Evolutionary conservation across 2,888 invertebrate genomes (phyloP), one percentile per base, ranked within the genome.

Genomic region (Zaprionus lineosus): DNA sequence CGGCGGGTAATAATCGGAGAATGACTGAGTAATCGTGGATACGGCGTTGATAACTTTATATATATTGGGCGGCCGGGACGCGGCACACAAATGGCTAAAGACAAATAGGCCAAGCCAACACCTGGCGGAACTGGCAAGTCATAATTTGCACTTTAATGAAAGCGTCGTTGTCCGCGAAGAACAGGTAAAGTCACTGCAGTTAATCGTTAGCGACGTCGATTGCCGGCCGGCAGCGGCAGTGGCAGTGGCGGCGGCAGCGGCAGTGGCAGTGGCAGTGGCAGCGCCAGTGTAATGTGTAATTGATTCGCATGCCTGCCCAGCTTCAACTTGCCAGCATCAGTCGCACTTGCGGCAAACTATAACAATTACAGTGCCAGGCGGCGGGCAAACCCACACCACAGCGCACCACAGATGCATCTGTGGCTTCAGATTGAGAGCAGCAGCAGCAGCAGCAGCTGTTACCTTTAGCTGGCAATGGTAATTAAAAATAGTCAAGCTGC

Each of bases 91-190:
- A 37, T 48, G 66, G 64, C 68, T 73, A 68, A 78, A 84, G 77
- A 81, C 82, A 86, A 88, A 84, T 83, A 79, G 78, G 81, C 70
- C 61, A 66, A 57, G 64, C 74, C 82, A 83, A 86, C 87, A 87
- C 87, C 88, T 87, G 87, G 87, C 87, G 88, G 87, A 87, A 87
- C 87, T 87, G 79, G 74, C 85, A 79, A 86, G 71, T 81, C 87
- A 86, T 87, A 87, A 87, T 87, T 87, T 88, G 87, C 86, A 87
- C 86, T 87, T 86, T 86, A 88, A 87, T 86, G 86, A 86, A 86
- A 82, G 85, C 83, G 66, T 67, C 72, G 73, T 59, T 56, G 47
- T 16, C 53, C 21, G 21, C 52, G 31, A 18, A 56, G 62, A 73
- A 77, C 65, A 76, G 78, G 77, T 74, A 78, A 74, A 81, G 85